These are phyloP conservation scores for Lumbricus terrestris DNA, from an alignment of 2,888 invertebrate species.

Conservation along the genomic window DNA sequence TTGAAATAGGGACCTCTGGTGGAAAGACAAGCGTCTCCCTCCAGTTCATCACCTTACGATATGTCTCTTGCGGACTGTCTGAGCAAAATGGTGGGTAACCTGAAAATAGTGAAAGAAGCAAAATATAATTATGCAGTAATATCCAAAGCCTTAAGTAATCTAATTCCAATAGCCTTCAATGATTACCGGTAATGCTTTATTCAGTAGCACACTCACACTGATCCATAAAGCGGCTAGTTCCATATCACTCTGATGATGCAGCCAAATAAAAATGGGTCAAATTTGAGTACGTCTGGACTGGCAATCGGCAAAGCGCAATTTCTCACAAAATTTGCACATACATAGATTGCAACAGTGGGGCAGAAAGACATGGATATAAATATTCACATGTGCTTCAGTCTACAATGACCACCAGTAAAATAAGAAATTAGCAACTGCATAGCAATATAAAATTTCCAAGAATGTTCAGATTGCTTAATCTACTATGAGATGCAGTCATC, in stretches of 20 bases:
- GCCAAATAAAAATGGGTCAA: not conserved
- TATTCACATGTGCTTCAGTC: too few species aligned
- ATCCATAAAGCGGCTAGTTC: not conserved
- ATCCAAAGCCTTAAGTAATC: not conserved
- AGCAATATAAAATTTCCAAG: too few species aligned
- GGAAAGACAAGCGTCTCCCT: conserved; percentile 96
- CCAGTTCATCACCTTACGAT: conserved; percentile 98
- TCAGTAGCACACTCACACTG: not conserved
- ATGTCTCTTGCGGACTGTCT: conserved; percentile 95
- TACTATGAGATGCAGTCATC: too few species aligned
- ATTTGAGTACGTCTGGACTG: not conserved
- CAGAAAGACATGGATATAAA: too few species aligned
- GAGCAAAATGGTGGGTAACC: conserved; percentile 99
- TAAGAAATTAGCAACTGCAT: too few species aligned
- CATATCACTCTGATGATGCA: not conserved
- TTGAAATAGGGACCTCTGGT: conserved; percentile 97
- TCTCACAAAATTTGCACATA: not conserved
- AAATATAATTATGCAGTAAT: not conserved
- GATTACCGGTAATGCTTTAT: not conserved
- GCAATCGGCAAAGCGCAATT: not conserved
- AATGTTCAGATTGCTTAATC: too few species aligned
- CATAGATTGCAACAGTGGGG: not conserved
- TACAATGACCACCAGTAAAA: too few species aligned
- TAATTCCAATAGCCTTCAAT: not conserved
- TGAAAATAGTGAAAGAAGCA: conserved; percentile 63